phyloP scores from a whole-genome alignment of 2,797 vertebrate species.

The Lagodon rhomboides region DNA sequence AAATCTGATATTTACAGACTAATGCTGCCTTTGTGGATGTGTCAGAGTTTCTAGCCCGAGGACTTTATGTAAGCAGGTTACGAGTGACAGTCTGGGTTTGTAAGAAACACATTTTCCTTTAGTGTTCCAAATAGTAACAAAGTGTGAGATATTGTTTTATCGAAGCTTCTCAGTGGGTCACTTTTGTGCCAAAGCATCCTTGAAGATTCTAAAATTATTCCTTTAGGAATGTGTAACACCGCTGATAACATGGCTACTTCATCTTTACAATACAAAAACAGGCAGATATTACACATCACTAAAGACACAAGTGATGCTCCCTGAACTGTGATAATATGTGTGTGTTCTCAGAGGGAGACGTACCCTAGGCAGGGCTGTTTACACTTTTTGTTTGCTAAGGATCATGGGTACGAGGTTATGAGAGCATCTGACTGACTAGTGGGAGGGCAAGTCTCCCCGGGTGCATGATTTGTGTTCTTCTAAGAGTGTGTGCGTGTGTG shows the following conservation, averaged over 20 bases:
- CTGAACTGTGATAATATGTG: constrained; percentile 17
- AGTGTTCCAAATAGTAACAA: constrained; percentile 1
- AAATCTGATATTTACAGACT: constrained; percentile 21
- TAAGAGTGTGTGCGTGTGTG: constrained; percentile 32
- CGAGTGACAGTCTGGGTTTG: constrained; percentile 2
- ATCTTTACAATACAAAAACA: background rate
- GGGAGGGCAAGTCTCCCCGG: constrained; percentile 63
- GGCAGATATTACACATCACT: background rate
- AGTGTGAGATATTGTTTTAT: background rate
- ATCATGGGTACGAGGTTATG: constrained; percentile 67
- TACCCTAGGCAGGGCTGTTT: constrained; percentile 39
- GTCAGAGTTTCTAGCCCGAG: constrained; percentile 14
- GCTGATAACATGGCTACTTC: background rate
- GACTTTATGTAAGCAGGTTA: constrained; percentile 17
- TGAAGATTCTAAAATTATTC: background rate
- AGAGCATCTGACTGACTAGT: constrained; percentile 74
- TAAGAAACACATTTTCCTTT: constrained; percentile 7
- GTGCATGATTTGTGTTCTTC: constrained; percentile 33
- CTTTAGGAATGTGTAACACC: background rate
- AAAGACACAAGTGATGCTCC: background rate
- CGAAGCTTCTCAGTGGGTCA: background rate
- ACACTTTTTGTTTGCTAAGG: constrained; percentile 57
- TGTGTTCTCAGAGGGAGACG: constrained; percentile 13
- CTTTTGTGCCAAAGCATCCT: background rate
- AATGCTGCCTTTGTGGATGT: constrained; percentile 11